Evolutionary conservation across 1,140 invertebrate species (phyloP).

Genomic region (Nasonia longicornis): DNA sequence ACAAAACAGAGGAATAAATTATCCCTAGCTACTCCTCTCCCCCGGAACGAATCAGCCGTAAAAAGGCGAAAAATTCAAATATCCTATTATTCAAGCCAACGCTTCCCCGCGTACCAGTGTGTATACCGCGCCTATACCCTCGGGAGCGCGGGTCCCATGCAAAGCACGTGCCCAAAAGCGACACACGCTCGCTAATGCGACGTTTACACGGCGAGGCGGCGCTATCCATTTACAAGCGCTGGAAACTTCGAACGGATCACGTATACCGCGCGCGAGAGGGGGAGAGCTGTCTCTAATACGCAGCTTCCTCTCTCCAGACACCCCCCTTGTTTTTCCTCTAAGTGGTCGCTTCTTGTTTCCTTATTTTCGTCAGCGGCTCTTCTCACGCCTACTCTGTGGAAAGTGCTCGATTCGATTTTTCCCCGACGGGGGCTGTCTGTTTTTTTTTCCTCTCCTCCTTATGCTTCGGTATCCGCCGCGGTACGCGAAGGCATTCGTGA

Average conservation of each 20-base stretch:
- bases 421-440: too few relatives aligned
- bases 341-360: constrained; percentile 23
- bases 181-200: constrained; percentile 16
- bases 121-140: not conserved
- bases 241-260: not conserved
- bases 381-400: constrained; percentile 2
- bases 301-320: not conserved
- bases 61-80: not conserved
- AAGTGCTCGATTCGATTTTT: not conserved
- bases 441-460: not conserved
- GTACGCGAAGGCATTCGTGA: not conserved
- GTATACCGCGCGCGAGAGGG: not conserved
- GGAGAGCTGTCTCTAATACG: not conserved
- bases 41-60: too few relatives aligned
- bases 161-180: not conserved
- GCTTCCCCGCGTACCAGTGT: not conserved
- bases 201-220: constrained; percentile 16
- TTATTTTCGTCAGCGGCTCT: not conserved
- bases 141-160: not conserved
- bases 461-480: not conserved
- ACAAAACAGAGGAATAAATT: too few relatives aligned
- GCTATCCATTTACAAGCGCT: constrained; percentile 21
- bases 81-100: not conserved
- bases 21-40: too few relatives aligned
- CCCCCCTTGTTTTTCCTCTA: constrained; percentile 13